These are phyloP conservation scores for Musca domestica DNA, from an alignment of 1,140 invertebrate species.

Conservation along the genomic window DNA sequence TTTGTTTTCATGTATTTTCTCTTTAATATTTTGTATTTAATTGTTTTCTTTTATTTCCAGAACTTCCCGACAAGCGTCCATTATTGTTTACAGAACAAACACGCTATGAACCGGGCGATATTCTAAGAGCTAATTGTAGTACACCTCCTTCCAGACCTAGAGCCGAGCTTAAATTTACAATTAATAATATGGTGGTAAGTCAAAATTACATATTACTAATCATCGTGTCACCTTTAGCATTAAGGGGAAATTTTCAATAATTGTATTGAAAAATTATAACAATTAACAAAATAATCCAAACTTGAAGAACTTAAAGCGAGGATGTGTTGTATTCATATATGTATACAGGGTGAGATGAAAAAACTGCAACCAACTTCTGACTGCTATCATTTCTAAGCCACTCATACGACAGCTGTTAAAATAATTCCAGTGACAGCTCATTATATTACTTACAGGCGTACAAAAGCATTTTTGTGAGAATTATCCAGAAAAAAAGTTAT, in stretches of 20 bases:
- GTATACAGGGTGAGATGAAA: too few species aligned
- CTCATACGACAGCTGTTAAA: too few species aligned
- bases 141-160: conserved; percentile 66
- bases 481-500: too few species aligned
- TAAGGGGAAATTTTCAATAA: not conserved
- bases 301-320: too few species aligned
- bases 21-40: not conserved
- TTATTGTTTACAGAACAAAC: conserved; percentile 61
- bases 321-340: too few species aligned
- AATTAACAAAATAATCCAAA: too few species aligned
- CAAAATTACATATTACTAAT: not conserved
- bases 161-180: conserved; percentile 66
- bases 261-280: too few species aligned
- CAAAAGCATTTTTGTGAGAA: too few species aligned
- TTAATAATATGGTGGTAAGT: conserved; percentile 77
- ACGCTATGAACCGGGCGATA: conserved; percentile 67
- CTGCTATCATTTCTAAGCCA: too few species aligned
- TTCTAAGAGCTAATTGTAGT: conserved; percentile 67
- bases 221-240: not conserved
- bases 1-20: not conserved
- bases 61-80: conserved; percentile 60
- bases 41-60: conserved; percentile 51
- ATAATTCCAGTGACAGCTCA: too few species aligned
- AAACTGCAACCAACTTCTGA: too few species aligned
- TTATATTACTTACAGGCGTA: too few species aligned